phyloP scores from a whole-genome alignment of 2,113 vertebrate species.

The Thunnus thynnus region DNA sequence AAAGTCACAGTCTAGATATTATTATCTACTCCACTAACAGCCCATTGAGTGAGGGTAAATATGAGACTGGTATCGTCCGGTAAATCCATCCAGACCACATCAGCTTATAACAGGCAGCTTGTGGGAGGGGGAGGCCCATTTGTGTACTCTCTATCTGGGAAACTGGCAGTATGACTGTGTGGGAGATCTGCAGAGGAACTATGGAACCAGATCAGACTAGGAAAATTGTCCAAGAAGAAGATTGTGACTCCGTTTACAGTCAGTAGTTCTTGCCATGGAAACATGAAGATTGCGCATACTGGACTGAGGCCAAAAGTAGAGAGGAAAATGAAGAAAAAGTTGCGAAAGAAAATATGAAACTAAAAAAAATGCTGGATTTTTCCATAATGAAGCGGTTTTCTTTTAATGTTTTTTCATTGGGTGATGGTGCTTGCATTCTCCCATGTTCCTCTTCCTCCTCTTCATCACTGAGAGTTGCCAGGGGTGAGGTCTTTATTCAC shows the following conservation, averaged over 20 bases:
- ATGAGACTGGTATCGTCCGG: slow-evolving; percentile 45
- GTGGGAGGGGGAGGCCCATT: slow-evolving; percentile 57
- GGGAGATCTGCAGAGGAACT: slow-evolving; percentile 51
- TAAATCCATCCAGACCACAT: slow-evolving; percentile 40
- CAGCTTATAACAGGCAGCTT: slow-evolving; percentile 58
- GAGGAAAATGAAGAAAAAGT: slow-evolving; percentile 22
- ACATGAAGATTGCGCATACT: slow-evolving; percentile 22
- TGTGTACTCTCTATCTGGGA: slow-evolving; percentile 54
- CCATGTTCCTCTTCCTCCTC: slow-evolving; percentile 29
- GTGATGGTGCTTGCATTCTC: slow-evolving; percentile 24
- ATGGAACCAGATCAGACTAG: slow-evolving; percentile 44
- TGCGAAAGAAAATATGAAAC: slow-evolving; percentile 18
- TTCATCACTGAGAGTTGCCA: slow-evolving; percentile 43
- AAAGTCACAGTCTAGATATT: slow-evolving; percentile 77
- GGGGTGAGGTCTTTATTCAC: slow-evolving; percentile 42
- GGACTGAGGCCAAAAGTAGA: slow-evolving; percentile 23
- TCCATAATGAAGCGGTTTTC: slow-evolving; percentile 7
- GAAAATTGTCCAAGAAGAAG: slow-evolving; percentile 47
- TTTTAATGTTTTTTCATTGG: slow-evolving; percentile 26
- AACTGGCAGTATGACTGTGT: slow-evolving; percentile 68
- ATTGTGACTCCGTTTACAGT: slow-evolving; percentile 39
- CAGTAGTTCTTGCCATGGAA: slow-evolving; percentile 4
- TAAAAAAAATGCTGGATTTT: neutral
- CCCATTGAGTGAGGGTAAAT: slow-evolving; percentile 54
- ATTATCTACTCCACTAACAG: slow-evolving; percentile 69